These are phyloP conservation scores for Podocnemis expansa DNA, from an alignment of 2,113 vertebrate species.

Conservation along the genomic window DNA sequence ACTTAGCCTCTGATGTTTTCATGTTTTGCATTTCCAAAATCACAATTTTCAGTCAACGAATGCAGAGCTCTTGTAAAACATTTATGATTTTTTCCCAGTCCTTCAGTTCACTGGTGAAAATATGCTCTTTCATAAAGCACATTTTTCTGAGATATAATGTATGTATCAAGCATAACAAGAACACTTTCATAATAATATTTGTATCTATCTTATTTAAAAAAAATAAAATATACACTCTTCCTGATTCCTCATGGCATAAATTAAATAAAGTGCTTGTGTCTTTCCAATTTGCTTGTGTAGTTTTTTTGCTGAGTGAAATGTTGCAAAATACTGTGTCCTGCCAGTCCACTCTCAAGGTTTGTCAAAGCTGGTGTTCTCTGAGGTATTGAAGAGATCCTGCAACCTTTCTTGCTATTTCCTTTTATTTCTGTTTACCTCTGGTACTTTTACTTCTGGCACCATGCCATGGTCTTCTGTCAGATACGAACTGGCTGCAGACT, in stretches of 20 bases:
- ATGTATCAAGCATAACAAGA: not conserved
- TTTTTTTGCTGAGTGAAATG: not conserved
- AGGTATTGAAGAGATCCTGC: not conserved
- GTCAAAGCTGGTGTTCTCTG: not conserved
- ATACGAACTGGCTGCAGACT: not conserved
- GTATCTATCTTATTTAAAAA: not conserved
- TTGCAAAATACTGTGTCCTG: not conserved
- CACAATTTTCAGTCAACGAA: not conserved
- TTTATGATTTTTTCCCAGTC: not conserved
- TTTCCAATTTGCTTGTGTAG: not conserved
- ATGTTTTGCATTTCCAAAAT: not conserved
- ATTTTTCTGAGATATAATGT: not conserved
- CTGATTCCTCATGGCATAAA: not conserved
- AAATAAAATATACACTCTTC: not conserved
- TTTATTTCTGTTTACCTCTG: not conserved
- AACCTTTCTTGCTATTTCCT: not conserved
- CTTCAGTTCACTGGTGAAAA: not conserved
- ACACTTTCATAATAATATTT: not conserved
- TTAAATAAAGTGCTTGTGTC: not conserved
- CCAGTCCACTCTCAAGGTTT: not conserved
- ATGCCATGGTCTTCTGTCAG: not conserved
- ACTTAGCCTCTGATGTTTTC: not conserved
- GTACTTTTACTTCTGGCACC: not conserved
- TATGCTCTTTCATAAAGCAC: not conserved
- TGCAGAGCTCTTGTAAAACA: not conserved